Evolutionary conservation across 92 coral and sea anemone genomes (phyloP), one percentile per base, ranked within the genome.

Genomic region (Bergia sp.): DNA sequence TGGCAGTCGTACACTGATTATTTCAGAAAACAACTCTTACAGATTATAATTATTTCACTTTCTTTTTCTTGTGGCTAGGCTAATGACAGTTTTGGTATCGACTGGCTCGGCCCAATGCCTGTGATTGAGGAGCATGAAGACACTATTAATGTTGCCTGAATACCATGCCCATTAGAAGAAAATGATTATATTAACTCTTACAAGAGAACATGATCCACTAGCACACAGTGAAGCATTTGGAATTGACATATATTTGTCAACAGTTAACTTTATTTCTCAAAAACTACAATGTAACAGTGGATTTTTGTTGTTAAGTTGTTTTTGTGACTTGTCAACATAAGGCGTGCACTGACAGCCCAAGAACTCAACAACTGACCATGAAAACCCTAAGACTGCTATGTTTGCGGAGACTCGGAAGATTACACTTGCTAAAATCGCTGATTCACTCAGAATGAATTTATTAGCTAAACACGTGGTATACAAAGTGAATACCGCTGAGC

Each of bases 261-360:
- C 82, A 37, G 90, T 88, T 41, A 76, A 88, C 85, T 88, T 42
- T 20, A 88, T 88, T 88, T 78, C 90, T 88, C 82, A 87, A 88
- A 88, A 79, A 76, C 64, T 77, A 76, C 82, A 82, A 79, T 88
- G 90, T 66, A 66, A 64, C 79, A 65, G 58, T 65, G 90, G 86
- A 47, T 88, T 88, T 82, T 37, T 66, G 77, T 77, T 4, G 37
- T 42, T 12, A 65, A 6, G 72, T 21, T 67, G 44, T 84, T 49
- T 57, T 84, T 65, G 58, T 53, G 40, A 71, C 40, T 71, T n/a
- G 36, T 71, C 36, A 5, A 71, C 76, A 71, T 37, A n/a, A 37
- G 76, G 36, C 76, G 76, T 71, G 37, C 6, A 37, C 0, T 71
- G 36, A n/a, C 36, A 37, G 37, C 76, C 40, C 37, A 71, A n/a